Conservation (phyloP, 2,797 vertebrate species). For the Eulemur rubriventer region DNA sequence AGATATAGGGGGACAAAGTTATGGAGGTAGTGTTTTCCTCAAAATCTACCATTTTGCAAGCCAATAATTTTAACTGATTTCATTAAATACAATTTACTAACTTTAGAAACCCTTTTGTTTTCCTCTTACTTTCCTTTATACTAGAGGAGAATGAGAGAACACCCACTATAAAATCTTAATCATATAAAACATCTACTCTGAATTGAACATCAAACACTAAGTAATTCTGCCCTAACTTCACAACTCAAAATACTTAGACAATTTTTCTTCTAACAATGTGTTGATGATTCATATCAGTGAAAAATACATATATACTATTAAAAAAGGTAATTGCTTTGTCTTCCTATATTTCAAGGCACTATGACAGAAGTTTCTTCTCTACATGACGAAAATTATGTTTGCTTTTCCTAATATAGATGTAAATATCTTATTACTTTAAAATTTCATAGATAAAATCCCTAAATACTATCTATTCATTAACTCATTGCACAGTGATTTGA, state of each 20-base stretch:
- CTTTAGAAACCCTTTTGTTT: constrained; percentile 1
- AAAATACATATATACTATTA: not conserved
- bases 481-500: not conserved
- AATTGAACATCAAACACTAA: not conserved
- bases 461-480: not conserved
- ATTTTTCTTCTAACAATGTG: not conserved
- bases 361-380: not conserved
- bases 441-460: not conserved
- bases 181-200: not conserved
- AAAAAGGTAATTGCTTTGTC: not conserved
- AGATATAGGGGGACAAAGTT: not conserved
- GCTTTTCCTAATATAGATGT: not conserved
- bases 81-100: not conserved
- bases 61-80: not conserved
- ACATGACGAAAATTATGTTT: not conserved
- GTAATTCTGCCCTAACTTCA: not conserved
- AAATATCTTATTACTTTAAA: constrained; percentile 15
- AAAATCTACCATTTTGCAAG: not conserved
- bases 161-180: not conserved
- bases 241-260: not conserved
- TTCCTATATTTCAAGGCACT: not conserved
- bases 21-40: not conserved
- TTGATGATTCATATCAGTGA: not conserved
- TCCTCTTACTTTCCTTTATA: not conserved
- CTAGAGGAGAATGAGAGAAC: not conserved